These are phyloP conservation scores for Montipora foliosa DNA, from an alignment of 64 coral and sea anemone species.

Conservation along the genomic window DNA sequence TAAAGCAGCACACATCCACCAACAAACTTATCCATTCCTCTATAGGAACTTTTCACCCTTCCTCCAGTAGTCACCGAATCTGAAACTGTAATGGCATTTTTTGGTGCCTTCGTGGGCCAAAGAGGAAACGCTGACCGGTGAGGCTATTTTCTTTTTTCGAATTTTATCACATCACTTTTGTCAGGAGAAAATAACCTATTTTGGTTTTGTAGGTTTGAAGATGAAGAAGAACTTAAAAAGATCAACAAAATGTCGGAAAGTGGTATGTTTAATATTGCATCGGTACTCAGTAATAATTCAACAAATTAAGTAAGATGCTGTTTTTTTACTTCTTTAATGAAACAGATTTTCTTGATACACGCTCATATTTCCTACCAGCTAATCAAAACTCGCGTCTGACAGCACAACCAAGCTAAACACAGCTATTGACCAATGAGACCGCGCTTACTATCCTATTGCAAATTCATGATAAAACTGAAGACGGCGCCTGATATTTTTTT, in stretches of 20 bases:
- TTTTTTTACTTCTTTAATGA: too few relatives aligned
- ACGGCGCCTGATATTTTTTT: too few relatives aligned
- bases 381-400: too few relatives aligned
- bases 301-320: too few relatives aligned
- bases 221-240: conserved; percentile 31
- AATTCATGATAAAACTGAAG: not conserved
- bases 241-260: conserved; percentile 1
- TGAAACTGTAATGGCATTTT: conserved; percentile 2
- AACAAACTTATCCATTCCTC: not conserved
- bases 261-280: not conserved
- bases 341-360: too few relatives aligned
- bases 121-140: not conserved
- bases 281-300: too few relatives aligned
- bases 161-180: not conserved
- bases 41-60: conserved; percentile 6
- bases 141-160: not conserved
- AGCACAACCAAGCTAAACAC: too few relatives aligned
- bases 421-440: too few relatives aligned
- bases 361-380: too few relatives aligned
- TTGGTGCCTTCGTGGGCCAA: not conserved
- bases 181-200: not conserved
- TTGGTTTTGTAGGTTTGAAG: not conserved
- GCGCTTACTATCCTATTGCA: too few relatives aligned
- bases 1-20: not conserved
- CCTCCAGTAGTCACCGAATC: not conserved